Evolutionary conservation across 2,113 vertebrate species (phyloP), one percentile per base, ranked within the genome.

Genomic region (Hymenochirus boettgeri): DNA sequence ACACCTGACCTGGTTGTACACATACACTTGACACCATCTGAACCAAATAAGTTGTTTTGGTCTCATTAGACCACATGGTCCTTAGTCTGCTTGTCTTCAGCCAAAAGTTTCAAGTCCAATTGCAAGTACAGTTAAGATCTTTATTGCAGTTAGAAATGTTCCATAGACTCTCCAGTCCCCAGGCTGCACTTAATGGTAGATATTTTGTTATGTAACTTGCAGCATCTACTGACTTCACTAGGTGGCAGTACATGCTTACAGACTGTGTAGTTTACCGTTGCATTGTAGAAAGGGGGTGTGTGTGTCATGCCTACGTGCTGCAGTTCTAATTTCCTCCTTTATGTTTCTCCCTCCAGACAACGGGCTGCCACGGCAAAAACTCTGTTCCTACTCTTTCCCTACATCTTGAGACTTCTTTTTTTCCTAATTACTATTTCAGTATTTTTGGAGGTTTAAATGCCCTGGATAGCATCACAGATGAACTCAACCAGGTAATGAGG

Each of bases 261-360:
- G 39, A n/a, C 35, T 46, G 5, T 17, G 22, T 33, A 48, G 17
- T 3, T n/a, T 48, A 12, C 25, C 61, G 22, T 54, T 23, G 7
- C n/a, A 48, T 5, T 13, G 39, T 27, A 37, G 3, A 9, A 53
- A 24, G 3, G 25, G 62, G 55, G 63, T 53, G 63, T 65, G 64
- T 67, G 64, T 66, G 33, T 39, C 31, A 26, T 59, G 64, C 8
- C 26, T 67, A 67, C 64, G 64, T 67, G 64, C n/a, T n/a, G n/a
- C 54, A 57, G 54, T 15, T 59, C 37, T 67, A 42, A 67, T 59
- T 67, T 67, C 56, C 64, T 31, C 23, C 15, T 35, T 37, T 59
- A n/a, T n/a, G n/a, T 67, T 59, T 67, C 23, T 59, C 13, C 31
- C 21, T 42, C 7, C 27, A 67, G 64, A 52, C 55, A 59, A 52